These are phyloP conservation scores for Antrozous pallidus DNA, from an alignment of 2,797 vertebrate genomes.

Conservation along the genomic window DNA sequence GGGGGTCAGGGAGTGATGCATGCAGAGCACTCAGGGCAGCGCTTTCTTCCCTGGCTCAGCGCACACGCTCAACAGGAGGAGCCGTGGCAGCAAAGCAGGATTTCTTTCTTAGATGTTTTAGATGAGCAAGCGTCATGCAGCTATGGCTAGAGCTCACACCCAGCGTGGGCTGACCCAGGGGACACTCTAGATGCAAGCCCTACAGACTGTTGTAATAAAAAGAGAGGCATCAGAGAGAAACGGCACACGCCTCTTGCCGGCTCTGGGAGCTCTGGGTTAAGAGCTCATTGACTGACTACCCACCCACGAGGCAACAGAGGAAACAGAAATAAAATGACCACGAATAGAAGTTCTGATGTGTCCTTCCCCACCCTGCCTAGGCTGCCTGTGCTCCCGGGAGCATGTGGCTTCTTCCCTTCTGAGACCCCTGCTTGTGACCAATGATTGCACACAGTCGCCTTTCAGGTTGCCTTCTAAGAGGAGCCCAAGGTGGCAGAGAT, in stretches of 20 bases:
- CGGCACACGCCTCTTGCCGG: neutral
- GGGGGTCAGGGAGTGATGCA: neutral
- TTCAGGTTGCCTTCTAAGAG: neutral
- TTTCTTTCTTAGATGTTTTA: neutral
- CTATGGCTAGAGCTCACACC: neutral
- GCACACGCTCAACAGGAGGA: neutral
- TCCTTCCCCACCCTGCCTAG: neutral
- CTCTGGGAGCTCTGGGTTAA: neutral
- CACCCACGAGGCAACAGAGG: neutral
- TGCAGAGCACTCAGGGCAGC: rapidly evolving
- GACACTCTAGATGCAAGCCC: neutral
- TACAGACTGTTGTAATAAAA: rapidly evolving
- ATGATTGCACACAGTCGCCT: rapidly evolving
- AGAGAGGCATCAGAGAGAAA: neutral
- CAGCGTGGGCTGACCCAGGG: neutral
- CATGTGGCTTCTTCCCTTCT: neutral
- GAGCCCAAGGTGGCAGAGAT: neutral
- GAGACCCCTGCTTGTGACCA: neutral
- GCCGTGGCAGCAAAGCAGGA: rapidly evolving
- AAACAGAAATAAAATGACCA: neutral
- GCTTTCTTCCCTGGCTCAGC: neutral
- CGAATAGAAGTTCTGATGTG: neutral
- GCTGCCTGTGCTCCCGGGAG: neutral
- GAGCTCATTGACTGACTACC: neutral
- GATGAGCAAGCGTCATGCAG: neutral